Evolutionary conservation across 1,140 invertebrate species (phyloP).

Genomic region (Drosophila bocki): DNA sequence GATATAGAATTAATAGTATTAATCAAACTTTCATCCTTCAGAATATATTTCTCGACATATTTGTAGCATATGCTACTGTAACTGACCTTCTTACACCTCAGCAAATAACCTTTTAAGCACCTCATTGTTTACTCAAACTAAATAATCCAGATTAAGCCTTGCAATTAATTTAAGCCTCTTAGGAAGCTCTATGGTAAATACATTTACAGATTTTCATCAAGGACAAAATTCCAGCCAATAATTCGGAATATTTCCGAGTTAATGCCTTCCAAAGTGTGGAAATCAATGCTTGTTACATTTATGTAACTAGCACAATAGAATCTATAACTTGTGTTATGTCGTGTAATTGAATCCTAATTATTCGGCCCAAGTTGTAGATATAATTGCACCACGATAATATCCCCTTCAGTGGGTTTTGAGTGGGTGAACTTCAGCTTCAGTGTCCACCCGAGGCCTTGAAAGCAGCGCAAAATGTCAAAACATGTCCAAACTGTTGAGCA

Average conservation of each 20-base stretch:
- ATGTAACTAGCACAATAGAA: neutral
- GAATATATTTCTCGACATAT: neutral
- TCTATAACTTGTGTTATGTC: neutral
- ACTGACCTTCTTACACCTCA: too few species aligned
- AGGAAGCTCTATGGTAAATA: neutral
- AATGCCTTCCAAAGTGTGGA: conserved; percentile 13
- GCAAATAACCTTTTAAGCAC: too few species aligned
- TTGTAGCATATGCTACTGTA: neutral
- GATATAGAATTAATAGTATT: neutral
- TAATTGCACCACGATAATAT: conserved; percentile 11
- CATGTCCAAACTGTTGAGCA: conserved; percentile 21
- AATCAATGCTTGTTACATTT: neutral
- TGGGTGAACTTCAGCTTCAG: neutral
- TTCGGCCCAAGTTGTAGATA: conserved; percentile 3
- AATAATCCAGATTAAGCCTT: neutral
- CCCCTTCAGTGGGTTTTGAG: neutral
- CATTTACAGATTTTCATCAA: neutral
- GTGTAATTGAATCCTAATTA: conserved; percentile 55
- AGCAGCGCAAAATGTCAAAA: conserved; percentile 16
- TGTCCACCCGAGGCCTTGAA: conserved; percentile 19
- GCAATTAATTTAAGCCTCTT: neutral
- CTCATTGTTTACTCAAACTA: neutral
- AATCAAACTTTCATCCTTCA: neutral
- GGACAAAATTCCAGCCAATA: neutral
- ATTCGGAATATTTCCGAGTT: neutral